phyloP scores from a whole-genome alignment of 2,113 vertebrate species.

The Siniperca knerii region DNA sequence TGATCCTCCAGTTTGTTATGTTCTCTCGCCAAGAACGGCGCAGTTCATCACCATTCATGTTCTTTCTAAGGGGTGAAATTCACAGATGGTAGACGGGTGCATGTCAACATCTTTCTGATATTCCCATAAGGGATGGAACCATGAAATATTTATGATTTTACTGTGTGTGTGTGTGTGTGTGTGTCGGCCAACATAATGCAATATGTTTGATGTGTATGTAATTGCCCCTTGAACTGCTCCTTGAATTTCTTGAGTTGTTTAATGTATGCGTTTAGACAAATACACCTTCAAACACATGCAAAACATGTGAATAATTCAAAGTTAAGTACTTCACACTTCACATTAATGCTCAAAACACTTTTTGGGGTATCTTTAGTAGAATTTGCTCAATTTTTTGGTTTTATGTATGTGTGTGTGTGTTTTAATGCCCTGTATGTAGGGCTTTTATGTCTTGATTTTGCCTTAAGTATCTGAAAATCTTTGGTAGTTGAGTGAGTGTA shows the following conservation, averaged over 20 bases:
- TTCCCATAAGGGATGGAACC: slow-evolving; percentile 9
- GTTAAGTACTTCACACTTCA: not conserved
- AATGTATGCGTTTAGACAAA: slow-evolving; percentile 18
- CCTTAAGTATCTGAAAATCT: not conserved
- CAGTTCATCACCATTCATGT: slow-evolving; percentile 47
- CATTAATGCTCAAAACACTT: not conserved
- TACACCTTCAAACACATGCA: slow-evolving; percentile 7
- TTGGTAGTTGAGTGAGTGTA: not conserved
- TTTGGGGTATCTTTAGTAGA: not conserved
- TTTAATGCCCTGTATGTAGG: not conserved
- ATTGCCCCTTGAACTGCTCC: slow-evolving; percentile 30
- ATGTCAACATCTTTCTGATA: slow-evolving; percentile 49
- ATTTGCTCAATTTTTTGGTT: not conserved
- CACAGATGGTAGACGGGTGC: slow-evolving; percentile 48
- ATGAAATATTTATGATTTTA: slow-evolving; percentile 55
- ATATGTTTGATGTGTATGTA: slow-evolving; percentile 25
- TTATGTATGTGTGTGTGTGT: not conserved
- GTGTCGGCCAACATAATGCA: slow-evolving; percentile 8
- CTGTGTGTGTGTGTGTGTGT: slow-evolving; percentile 1
- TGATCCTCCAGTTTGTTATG: slow-evolving; percentile 58
- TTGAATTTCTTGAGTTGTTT: slow-evolving; percentile 26
- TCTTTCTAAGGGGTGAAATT: slow-evolving; percentile 30
- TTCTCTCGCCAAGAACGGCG: slow-evolving; percentile 34
- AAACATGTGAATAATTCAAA: slow-evolving; percentile 27
- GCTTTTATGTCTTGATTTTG: not conserved